Evolutionary conservation across 2,113 vertebrate genomes (phyloP).

Genomic region (Actenoides hombroni): DNA sequence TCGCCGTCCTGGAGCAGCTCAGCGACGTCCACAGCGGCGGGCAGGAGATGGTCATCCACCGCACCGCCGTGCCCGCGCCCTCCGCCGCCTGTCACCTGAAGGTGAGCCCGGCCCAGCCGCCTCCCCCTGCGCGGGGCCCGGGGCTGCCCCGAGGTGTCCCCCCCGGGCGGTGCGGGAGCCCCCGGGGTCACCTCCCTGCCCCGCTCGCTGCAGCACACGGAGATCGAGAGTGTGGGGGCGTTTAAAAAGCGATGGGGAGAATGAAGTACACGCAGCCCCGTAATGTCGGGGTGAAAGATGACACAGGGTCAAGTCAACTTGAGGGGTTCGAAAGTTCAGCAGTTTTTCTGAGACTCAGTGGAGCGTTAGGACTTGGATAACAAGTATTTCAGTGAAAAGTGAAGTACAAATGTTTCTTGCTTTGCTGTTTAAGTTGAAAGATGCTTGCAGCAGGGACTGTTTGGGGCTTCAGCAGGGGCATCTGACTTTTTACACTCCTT

Average conservation of each 20-base stretch:
- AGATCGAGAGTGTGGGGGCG: accelerated
- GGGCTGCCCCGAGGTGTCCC: not conserved
- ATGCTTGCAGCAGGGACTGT: not conserved
- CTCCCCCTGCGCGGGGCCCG: not conserved
- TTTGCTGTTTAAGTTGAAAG: not conserved
- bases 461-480: not conserved
- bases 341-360: not conserved
- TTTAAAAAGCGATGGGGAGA: not conserved
- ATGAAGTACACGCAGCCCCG: accelerated
- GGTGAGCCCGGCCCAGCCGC: not conserved
- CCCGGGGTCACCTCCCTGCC: not conserved
- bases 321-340: not conserved
- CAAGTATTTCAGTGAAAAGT: accelerated
- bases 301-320: accelerated
- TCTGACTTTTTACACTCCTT: accelerated
- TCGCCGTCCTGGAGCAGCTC: constrained; percentile 87
- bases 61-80: constrained; percentile 85
- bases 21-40: constrained; percentile 84
- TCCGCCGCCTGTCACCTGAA: constrained; percentile 66
- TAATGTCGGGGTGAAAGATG: accelerated
- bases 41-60: constrained; percentile 86
- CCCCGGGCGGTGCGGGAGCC: too few species aligned
- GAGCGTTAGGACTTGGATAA: not conserved
- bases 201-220: too few species aligned
- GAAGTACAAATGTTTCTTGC: not conserved